Conservation (phyloP, 2,113 vertebrate species). For the Nansenia antarctica region DNA sequence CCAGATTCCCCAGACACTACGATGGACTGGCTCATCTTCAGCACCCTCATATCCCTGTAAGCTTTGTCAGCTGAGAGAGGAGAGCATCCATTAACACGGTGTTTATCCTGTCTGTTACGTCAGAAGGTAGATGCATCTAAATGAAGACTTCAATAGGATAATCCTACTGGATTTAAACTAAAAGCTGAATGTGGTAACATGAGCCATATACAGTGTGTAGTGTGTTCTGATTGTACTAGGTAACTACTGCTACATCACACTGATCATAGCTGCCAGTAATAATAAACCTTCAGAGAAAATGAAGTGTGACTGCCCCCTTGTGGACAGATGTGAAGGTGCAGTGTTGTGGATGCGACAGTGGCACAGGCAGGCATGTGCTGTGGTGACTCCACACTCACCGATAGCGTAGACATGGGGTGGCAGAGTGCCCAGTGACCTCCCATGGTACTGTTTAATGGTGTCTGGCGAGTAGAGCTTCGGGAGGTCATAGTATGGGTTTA, state of each 20-base stretch:
- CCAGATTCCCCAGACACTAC: slow-evolving; percentile 97
- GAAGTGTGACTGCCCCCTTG: slow-evolving; percentile 14
- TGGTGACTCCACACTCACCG: slow-evolving; percentile 76
- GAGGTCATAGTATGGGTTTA: slow-evolving; percentile 96
- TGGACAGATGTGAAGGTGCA: background rate
- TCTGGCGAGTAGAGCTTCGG: slow-evolving; percentile 91
- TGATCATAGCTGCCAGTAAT: background rate
- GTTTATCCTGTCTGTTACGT: no score
- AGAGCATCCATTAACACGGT: background rate
- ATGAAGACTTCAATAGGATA: no score
- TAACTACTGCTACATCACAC: background rate
- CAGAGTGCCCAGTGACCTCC: slow-evolving; percentile 90
- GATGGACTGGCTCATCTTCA: slow-evolving; percentile 98
- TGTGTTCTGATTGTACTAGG: background rate
- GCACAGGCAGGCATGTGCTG: background rate
- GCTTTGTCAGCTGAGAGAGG: slow-evolving; percentile 89
- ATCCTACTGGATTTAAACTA: no score
- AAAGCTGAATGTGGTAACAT: background rate
- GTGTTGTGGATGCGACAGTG: background rate
- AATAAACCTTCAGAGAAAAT: background rate
- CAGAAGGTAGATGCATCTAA: no score
- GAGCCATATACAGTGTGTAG: background rate
- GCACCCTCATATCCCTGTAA: slow-evolving; percentile 96
- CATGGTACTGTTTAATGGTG: slow-evolving; percentile 87
- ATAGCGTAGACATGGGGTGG: slow-evolving; percentile 96